Evolutionary conservation across 2,888 invertebrate species (phyloP).

Genomic region (Yponomeuta cagnagella): DNA sequence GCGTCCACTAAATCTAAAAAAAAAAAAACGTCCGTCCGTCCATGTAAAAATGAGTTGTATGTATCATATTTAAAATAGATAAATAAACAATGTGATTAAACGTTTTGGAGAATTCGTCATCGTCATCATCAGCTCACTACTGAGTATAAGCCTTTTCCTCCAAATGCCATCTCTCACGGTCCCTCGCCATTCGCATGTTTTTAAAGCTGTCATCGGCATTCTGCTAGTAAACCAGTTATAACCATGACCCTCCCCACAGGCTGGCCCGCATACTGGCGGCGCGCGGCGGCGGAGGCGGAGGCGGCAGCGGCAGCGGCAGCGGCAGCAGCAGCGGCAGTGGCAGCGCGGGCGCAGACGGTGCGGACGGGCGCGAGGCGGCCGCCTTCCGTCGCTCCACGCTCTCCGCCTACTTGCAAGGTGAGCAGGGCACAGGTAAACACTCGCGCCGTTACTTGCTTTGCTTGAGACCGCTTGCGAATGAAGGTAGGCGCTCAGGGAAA

Average conservation of each 20-base stretch:
- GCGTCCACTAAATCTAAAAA: no score
- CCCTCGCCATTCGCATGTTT: no score
- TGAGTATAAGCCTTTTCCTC: no score
- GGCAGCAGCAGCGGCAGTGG: slow-evolving; percentile 74
- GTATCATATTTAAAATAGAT: no score
- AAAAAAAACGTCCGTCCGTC: no score
- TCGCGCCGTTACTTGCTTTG: neutral
- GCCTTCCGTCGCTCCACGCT: slow-evolving; percentile 90
- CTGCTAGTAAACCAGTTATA: no score
- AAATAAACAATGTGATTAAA: no score
- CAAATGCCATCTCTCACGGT: no score
- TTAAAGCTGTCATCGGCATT: no score
- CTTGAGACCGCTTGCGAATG: neutral
- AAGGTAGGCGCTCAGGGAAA: neutral
- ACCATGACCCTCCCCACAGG: slow-evolving; percentile 28
- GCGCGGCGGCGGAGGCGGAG: slow-evolving; percentile 75
- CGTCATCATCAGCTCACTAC: no score
- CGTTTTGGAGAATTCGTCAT: no score
- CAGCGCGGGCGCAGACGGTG: slow-evolving; percentile 77
- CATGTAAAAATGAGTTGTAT: no score
- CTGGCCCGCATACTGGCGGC: slow-evolving; percentile 92
- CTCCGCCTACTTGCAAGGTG: slow-evolving; percentile 88
- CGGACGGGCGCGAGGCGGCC: slow-evolving; percentile 85
- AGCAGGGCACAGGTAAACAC: slow-evolving; percentile 14
- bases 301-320: slow-evolving; percentile 79